Evolutionary conservation across 2,888 invertebrate genomes (phyloP), one percentile per base, ranked within the genome.

Genomic region (Cabera pusaria): DNA sequence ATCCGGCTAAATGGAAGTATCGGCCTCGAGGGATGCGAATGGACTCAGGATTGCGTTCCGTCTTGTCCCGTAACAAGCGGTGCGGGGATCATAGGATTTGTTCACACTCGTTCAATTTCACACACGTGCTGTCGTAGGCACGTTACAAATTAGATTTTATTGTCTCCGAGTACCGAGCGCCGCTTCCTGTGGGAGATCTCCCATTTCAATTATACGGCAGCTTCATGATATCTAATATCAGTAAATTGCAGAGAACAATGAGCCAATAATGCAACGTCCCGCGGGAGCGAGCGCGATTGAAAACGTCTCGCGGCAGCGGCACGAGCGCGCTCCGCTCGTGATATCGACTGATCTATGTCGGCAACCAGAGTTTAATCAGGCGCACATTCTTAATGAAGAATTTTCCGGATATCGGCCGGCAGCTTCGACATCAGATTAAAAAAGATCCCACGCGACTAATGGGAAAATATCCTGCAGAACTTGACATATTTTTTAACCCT

Each of bases 61-160:
- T n/a, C n/a, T n/a, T 35, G 24, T 44, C 27, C 28, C 21, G 19
- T 29, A 40, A 39, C 27, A 27, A 6, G 20, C 8, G 28, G 1
- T 7, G 21, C 19, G 7, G 7, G n/a, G n/a, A 29, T 27, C 24
- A 32, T 5, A 20, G 34, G 31, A 28, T 36, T 36, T 37, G 24
- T 33, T 18, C 20, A 6, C 11, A 26, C 28, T 29, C 40, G 25
- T 40, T 40, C 25, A 25, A 31, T 29, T 40, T 22, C 21, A 29
- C 26, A 29, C 31, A 26, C 17, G 21, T 22, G 25, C 8, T 33
- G 4, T 18, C 10, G 10, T 10, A 22, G 10, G 5, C 2, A 6
- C 6, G 10, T 17, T 26, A 25, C 2, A 16, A 16, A 8, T 25
- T 6, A 16, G 16, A 25, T 25, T 14, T 7, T 25, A 25, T 14